These are phyloP conservation scores for Dasypogon diadema DNA, from an alignment of 2,888 invertebrate species.

Conservation along the genomic window DNA sequence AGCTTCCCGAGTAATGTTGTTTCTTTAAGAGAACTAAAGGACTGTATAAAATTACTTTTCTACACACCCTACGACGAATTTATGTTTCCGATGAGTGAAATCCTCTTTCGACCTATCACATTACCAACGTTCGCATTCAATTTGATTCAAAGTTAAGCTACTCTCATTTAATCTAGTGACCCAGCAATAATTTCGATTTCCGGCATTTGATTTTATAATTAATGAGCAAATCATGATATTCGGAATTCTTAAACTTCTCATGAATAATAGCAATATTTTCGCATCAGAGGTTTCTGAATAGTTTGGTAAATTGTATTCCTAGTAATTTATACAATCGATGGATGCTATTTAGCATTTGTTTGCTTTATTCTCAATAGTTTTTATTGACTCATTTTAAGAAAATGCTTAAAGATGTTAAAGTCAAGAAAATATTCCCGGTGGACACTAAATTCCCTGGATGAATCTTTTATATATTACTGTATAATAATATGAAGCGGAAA, in stretches of 20 bases:
- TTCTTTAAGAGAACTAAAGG: no score
- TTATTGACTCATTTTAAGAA: no score
- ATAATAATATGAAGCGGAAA: no score
- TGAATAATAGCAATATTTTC: not conserved
- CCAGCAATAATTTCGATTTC: constrained; percentile 53
- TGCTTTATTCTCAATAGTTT: not conserved
- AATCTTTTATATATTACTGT: no score
- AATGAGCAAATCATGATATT: constrained; percentile 41
- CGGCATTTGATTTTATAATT: constrained; percentile 54
- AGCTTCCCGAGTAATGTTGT: no score
- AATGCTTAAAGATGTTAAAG: no score
- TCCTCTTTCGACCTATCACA: no score
- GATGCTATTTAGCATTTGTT: not conserved
- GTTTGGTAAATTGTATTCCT: not conserved
- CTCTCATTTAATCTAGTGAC: constrained; percentile 53
- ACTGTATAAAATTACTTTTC: no score
- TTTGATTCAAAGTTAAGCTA: constrained; percentile 31
- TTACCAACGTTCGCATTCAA: not conserved
- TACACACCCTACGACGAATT: no score
- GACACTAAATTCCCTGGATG: no score
- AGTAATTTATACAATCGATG: not conserved
- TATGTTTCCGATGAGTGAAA: no score
- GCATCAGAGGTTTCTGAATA: not conserved
- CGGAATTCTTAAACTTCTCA: not conserved
- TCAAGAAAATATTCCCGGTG: no score